Conservation (phyloP, 2,888 invertebrate genomes). For the Hedychridium roseum region DNA sequence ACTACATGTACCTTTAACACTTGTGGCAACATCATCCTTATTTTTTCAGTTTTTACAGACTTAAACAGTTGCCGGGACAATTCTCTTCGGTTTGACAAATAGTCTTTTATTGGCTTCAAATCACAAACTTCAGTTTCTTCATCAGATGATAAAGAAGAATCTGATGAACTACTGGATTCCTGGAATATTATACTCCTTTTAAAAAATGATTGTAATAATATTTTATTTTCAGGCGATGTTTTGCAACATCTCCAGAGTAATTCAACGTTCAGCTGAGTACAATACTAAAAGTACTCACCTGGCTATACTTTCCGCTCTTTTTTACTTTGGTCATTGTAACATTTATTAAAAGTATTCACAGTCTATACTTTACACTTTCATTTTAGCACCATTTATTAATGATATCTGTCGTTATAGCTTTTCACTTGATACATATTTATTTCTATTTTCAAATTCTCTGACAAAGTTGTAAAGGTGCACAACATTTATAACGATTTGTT, state of each 20-base stretch:
- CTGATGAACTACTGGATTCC: slow-evolving; percentile 31
- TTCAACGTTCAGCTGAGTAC: too few relatives aligned
- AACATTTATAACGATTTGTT: too few relatives aligned
- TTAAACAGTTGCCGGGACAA: slow-evolving; percentile 57
- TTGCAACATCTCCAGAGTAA: neutral
- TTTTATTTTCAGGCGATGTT: neutral
- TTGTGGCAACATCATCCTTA: slow-evolving; percentile 61
- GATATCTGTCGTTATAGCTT: too few relatives aligned
- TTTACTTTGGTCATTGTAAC: neutral
- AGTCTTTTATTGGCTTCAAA: slow-evolving; percentile 59
- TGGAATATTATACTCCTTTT: slow-evolving; percentile 13
- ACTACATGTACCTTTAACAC: slow-evolving; percentile 48
- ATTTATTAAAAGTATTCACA: too few relatives aligned
- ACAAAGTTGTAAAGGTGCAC: too few relatives aligned
- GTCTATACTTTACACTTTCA: too few relatives aligned
- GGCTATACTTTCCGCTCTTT: neutral
- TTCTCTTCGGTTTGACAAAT: slow-evolving; percentile 52
- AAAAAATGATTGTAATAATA: neutral
- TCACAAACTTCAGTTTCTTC: slow-evolving; percentile 53
- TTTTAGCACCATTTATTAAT: too few relatives aligned
- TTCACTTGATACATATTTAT: too few relatives aligned
- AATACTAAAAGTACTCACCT: too few relatives aligned
- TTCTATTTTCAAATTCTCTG: too few relatives aligned
- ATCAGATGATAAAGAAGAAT: slow-evolving; percentile 56
- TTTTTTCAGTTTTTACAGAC: slow-evolving; percentile 58